Evolutionary conservation across 2,888 invertebrate species (phyloP).

Genomic region (Andrena bucephala): DNA sequence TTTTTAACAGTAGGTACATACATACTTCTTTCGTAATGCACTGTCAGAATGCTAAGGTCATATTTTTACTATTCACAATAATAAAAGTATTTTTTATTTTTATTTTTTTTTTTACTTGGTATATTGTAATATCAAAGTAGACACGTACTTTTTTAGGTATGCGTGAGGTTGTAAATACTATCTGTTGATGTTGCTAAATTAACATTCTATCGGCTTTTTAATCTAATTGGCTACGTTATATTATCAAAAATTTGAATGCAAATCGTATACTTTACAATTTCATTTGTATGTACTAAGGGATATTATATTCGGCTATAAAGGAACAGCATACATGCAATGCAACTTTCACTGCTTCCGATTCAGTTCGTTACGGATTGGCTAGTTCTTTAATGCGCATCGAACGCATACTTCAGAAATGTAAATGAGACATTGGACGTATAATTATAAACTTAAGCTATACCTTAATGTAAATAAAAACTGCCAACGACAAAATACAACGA

Average conservation of each 20-base stretch:
- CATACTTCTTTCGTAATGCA: no score
- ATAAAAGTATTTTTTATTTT: slow-evolving; percentile 1
- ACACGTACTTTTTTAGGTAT: neutral
- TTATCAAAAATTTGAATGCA: slow-evolving; percentile 1
- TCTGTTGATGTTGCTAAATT: neutral
- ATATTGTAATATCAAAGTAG: slow-evolving; percentile 25
- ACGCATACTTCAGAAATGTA: neutral
- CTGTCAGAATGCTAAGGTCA: neutral
- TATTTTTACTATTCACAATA: neutral
- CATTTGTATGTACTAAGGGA: neutral
- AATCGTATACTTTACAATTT: slow-evolving; percentile 14
- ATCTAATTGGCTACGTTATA: neutral
- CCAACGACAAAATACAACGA: slow-evolving; percentile 29
- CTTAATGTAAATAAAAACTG: slow-evolving; percentile 24
- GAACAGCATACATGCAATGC: neutral
- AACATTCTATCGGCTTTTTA: neutral
- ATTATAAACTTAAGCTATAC: slow-evolving; percentile 8
- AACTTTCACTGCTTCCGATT: neutral
- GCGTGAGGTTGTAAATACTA: slow-evolving; percentile 7
- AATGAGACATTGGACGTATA: slow-evolving; percentile 4
- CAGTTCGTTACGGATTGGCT: neutral
- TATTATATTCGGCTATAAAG: neutral
- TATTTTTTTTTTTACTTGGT: neutral
- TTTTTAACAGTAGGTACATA: no score
- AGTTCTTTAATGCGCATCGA: neutral